Evolutionary conservation across 2,888 invertebrate genomes (phyloP).

Genomic region (Orthosia cruda): DNA sequence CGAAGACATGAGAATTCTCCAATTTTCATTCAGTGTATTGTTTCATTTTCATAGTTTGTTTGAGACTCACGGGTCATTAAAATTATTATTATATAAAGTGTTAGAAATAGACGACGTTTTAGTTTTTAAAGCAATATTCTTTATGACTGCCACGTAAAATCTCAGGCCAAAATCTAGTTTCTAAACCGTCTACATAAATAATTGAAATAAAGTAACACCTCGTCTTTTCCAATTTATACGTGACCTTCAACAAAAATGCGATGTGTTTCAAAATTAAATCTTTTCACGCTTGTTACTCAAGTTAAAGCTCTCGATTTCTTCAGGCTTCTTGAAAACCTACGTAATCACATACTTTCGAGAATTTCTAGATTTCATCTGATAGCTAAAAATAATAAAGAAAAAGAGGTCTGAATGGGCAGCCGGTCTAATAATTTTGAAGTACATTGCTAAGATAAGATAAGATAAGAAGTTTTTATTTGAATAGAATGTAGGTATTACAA

Average conservation of each 20-base stretch:
- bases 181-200: constrained; percentile 1
- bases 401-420: constrained; percentile 18
- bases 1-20: constrained; percentile 64
- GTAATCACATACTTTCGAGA: constrained; percentile 1
- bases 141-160: not conserved
- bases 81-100: too few species aligned
- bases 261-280: constrained; percentile 9
- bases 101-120: too few species aligned
- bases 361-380: constrained; percentile 15
- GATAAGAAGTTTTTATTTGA: too few species aligned
- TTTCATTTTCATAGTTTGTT: too few species aligned
- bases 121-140: too few species aligned
- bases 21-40: constrained; percentile 78
- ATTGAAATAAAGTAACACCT: constrained; percentile 20
- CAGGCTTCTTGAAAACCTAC: not conserved
- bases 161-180: not conserved
- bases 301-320: not conserved
- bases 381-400: constrained; percentile 37
- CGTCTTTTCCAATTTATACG: constrained; percentile 5
- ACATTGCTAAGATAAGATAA: too few species aligned
- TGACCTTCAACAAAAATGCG: constrained; percentile 24
- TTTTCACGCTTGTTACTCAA: not conserved
- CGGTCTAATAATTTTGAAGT: constrained; percentile 35
- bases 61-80: too few species aligned
- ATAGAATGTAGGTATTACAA: too few species aligned